phyloP scores from a whole-genome alignment of 2,797 vertebrate species.

The Pempheris klunzingeri region DNA sequence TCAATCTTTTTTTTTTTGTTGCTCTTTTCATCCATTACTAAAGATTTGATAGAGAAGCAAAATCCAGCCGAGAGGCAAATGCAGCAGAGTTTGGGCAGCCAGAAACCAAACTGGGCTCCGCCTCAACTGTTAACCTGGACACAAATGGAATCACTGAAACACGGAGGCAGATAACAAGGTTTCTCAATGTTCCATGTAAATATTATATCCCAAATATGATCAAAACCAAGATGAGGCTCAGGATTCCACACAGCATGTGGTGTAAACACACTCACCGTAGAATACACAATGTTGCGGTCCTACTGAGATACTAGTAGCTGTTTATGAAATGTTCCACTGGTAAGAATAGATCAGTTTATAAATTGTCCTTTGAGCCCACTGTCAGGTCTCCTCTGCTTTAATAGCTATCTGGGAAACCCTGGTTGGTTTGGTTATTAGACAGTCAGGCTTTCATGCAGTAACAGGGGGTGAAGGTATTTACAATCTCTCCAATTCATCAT shows the following conservation, averaged over 20 bases:
- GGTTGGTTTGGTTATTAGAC: constrained; percentile 47
- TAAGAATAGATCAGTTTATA: constrained; percentile 21
- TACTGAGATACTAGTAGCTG: constrained; percentile 4
- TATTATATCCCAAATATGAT: neutral
- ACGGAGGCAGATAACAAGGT: neutral
- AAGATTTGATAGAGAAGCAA: neutral
- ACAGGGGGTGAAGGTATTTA: constrained; percentile 56
- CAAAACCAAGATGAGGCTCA: neutral
- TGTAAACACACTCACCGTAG: neutral
- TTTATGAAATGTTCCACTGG: constrained; percentile 18
- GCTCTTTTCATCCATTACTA: constrained; percentile 19
- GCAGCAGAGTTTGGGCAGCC: constrained; percentile 2
- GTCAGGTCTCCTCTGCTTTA: constrained; percentile 43
- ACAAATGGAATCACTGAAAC: neutral
- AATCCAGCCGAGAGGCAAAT: neutral
- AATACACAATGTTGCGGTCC: too few species aligned
- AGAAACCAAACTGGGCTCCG: constrained; percentile 2
- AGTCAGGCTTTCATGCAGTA: constrained; percentile 54
- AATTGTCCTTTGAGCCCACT: constrained; percentile 15
- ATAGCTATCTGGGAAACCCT: constrained; percentile 31
- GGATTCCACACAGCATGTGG: neutral
- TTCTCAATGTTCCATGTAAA: neutral
- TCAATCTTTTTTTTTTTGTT: neutral
- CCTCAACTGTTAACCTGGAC: neutral
- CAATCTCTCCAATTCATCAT: constrained; percentile 68